Evolutionary conservation across 2,888 invertebrate species (phyloP), one percentile per base, ranked within the genome.

Genomic region (Perdita meconis): DNA sequence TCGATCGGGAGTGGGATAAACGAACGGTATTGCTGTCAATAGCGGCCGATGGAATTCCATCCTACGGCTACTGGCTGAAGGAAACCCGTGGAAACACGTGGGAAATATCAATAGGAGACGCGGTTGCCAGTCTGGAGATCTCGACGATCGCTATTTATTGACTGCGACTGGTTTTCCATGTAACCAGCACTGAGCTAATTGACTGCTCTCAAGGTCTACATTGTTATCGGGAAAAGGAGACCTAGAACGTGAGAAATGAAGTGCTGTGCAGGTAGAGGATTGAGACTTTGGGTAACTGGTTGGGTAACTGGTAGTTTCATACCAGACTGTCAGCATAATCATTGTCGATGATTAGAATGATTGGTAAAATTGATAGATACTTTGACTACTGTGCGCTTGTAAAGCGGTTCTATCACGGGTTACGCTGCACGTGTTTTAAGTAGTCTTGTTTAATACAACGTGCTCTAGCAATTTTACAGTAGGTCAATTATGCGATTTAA

Each of bases 1-100:
- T 74, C 73, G 86, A 63, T 77, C 77, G 74, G 77, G 83, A 87
- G 87, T 86, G 82, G 83, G 85, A 86, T 87, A 85, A 81, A 83
- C 68, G 81, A 79, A 71, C 77, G 69, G 71, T 42, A 51, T 59
- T 50, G n/a, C 68, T 42, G 77, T 40, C 67, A 36, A 53, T 53
- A 30, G 80, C 72, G 55, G 63, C 71, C 79, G 63, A 19, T 80
- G 76, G 81, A 85, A 83, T 88, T 86, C 86, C 83, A 82, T 86
- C 81, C 84, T 74, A 63, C 69, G 70, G 68, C 59, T n/a, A 65
- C 71, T 60, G 75, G 55, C 66, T 68, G 67, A 68, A 70, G 64
- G 83, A 73, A 76, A 71, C 64, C 40, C 56, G 50, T 50, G 66
- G 75, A 73, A 78, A 70, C 68, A 81, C 70, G 78, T 60, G 73